These are phyloP conservation scores for Neofelis nebulosa DNA, from an alignment of 2,113 vertebrate genomes.

Conservation along the genomic window DNA sequence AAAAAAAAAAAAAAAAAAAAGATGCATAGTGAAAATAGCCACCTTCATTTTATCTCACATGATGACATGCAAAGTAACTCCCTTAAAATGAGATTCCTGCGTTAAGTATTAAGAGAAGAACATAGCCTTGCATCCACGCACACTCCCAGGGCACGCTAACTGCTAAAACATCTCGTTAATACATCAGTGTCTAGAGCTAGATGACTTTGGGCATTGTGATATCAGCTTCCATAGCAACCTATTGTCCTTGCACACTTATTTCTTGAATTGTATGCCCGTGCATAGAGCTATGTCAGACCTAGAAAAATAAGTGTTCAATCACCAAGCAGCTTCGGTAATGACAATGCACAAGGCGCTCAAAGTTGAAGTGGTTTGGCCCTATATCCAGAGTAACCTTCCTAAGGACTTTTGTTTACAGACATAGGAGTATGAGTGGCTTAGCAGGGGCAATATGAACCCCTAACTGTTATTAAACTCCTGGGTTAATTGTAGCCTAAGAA, in stretches of 20 bases:
- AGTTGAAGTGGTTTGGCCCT: not conserved
- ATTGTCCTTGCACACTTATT: not conserved
- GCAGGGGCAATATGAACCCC: not conserved
- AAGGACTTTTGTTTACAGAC: not conserved
- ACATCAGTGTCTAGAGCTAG: not conserved
- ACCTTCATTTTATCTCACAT: slow-evolving; percentile 40
- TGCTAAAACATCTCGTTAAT: slow-evolving; percentile 32
- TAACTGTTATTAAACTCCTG: not conserved
- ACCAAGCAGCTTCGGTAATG: not conserved
- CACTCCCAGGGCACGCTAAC: not conserved
- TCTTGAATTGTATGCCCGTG: not conserved
- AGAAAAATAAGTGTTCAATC: slow-evolving; percentile 30
- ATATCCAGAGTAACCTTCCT: not conserved
- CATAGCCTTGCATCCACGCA: not conserved
- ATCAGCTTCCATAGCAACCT: slow-evolving; percentile 56
- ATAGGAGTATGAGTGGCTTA: not conserved
- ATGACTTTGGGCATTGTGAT: not conserved
- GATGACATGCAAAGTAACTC: not conserved
- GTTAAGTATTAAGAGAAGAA: slow-evolving; percentile 13
- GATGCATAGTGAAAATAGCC: slow-evolving; percentile 40
- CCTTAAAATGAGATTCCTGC: slow-evolving; percentile 35
- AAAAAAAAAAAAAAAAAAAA: not conserved
- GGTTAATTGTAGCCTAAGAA: not conserved
- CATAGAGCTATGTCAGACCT: not conserved
- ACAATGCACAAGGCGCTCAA: not conserved